Evolutionary conservation across 2,888 invertebrate genomes (phyloP), one percentile per base, ranked within the genome.

Genomic region (Drosophila greeni): DNA sequence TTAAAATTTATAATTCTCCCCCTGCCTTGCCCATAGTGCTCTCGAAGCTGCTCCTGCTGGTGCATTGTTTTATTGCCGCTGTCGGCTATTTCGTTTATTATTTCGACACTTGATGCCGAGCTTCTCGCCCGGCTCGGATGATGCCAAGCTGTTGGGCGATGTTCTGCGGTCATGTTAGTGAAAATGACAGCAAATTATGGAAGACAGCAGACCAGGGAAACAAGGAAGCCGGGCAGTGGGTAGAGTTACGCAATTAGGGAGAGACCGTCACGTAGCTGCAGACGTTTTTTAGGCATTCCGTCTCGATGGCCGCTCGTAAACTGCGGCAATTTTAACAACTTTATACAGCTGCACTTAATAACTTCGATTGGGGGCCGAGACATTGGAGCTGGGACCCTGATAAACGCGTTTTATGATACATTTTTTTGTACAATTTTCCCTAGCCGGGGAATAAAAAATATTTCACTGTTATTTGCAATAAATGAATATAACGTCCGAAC

Each of bases 401-500:
- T 66, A 55, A 57, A 59, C 58, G 51, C 75, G 49, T 51, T 59
- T n/a, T 34, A 75, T 66, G 18, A 80, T 74, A 34, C n/a, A 18
- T 36, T 74, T 74, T 37, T 36, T 74, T 74, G 70, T 66, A 66
- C 72, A 62, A 75, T 79, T 83, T 70, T 64, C 55, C 39, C 52
- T 47, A 34, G 57, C 18, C 34, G 3, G 42, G 36, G 45, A 67
- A 83, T 70, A 83, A 75, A 85, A 83, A 77, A 83, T 81, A 75
- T 74, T 85, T 77, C 70, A 70, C 68, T 75, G 71, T 70, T 81
- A 77, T 80, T 85, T 60, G 80, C 81, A 70, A 80, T 84, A 83
- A 84, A 80, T 83, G 85, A 77, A 80, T 77, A 70, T 77, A 73
- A 85, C 66, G 84, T 75, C 73, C 70, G 72, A 82, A 76, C 69